A percentile compares a stretch with the other conserved stretches of the same genome.
Evolutionary conservation across 2,113 vertebrate species (phyloP).

Genomic region (Cyanoderma ruficeps): DNA sequence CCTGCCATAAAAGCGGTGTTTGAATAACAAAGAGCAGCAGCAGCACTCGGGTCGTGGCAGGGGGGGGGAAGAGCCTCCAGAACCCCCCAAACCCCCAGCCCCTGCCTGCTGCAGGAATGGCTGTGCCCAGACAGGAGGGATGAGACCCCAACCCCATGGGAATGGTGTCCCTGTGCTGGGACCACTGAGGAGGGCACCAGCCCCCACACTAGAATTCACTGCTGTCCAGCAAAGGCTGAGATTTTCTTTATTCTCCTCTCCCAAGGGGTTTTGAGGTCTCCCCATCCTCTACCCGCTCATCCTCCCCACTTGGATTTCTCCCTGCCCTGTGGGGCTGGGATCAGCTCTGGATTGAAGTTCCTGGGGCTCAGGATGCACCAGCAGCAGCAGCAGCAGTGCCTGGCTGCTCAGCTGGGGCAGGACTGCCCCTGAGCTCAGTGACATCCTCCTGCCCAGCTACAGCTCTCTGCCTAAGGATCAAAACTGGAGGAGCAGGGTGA

Average conservation of each 20-base stretch:
- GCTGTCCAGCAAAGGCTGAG: neutral
- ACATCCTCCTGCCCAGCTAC: neutral
- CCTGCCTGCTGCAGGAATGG: neutral
- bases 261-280: neutral
- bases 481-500: neutral
- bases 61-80: neutral
- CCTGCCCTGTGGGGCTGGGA: fast-evolving
- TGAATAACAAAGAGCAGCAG: conserved; percentile 39
- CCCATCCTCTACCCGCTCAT: neutral
- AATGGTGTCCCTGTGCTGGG: neutral
- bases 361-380: neutral
- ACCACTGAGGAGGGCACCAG: fast-evolving
- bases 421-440: neutral
- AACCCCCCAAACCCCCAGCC: neutral
- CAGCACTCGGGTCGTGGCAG: fast-evolving
- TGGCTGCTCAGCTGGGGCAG: neutral
- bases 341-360: neutral
- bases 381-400: neutral
- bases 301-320: neutral
- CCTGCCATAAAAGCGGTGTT: conserved; percentile 19
- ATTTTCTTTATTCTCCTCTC: neutral
- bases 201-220: fast-evolving
- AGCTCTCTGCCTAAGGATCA: neutral
- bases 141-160: fast-evolving
- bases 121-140: neutral